Evolutionary conservation across 2,797 vertebrate species (phyloP), one percentile per base, ranked within the genome.

Genomic region (Thalassophryne amazonica): DNA sequence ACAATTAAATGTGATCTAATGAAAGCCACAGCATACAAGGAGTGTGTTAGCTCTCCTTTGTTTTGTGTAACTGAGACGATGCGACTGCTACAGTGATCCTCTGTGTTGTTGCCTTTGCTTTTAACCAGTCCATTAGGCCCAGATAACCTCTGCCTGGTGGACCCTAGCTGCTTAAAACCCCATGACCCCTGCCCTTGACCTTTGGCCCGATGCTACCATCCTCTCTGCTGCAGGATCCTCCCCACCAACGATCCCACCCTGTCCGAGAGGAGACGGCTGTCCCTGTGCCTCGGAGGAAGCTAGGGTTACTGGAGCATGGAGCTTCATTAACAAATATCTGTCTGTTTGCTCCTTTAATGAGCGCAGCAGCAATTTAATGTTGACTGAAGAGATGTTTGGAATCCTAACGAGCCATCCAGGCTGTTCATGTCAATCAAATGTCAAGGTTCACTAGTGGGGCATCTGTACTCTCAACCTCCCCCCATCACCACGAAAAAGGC

Each of bases 241-340:
- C n/a, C n/a, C n/a, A n/a, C 23, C 41, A 4, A 7, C 20, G 33
- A 4, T 55, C 80, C 13, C 34, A 14, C 59, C 33, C 16, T 9
- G 38, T 61, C 83, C 45, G 74, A 57, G 43, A 76, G 45, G 39
- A 57, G 70, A 24, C 72, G 23, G 57, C 62, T 66, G 68, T 78
- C 29, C 35, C 13, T 31, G 36, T 0, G 58, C 70, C 72, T 71
- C n/a, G 1, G 20, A 76, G 71, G 65, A 36, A 78, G 77, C 35
- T 60, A 81, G 65, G 60, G 82, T 87, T 86, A 85, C 61, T 54
- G 40, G 67, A 83, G 83, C 80, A 85, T 81, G 83, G 60, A 84
- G 80, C 71, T 87, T 91, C 89, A 91, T 91, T 90, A 91, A 87
- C 85, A 88, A 87, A 91, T 90, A 87, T 89, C 84, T 89, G 88